phyloP scores from a whole-genome alignment of 2,113 vertebrate species.

The Bubalus kerabau region DNA sequence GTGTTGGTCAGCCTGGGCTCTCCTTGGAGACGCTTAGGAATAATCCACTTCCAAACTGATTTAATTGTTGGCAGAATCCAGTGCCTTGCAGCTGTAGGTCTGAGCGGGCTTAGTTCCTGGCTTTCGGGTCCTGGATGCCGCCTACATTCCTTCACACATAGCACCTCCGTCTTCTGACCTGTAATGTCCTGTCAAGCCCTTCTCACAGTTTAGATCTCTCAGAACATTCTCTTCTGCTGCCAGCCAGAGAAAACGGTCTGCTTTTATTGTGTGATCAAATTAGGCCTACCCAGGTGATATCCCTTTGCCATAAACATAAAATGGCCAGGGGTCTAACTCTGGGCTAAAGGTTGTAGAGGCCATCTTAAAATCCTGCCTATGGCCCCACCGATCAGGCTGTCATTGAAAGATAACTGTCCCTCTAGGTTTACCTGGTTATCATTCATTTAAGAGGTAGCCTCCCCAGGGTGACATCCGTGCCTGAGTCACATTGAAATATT shows the following conservation, averaged over 20 bases:
- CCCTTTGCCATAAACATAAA: neutral
- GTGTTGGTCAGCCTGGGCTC: neutral
- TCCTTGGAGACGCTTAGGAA: neutral
- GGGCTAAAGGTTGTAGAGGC: neutral
- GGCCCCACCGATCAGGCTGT: neutral
- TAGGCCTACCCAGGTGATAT: neutral
- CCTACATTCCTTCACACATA: neutral
- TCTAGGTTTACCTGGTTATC: neutral
- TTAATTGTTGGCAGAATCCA: conserved; percentile 31
- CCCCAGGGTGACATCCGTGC: neutral
- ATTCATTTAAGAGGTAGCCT: neutral
- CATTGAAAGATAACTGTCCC: neutral
- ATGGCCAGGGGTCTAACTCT: neutral
- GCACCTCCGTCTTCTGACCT: neutral
- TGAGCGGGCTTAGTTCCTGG: neutral
- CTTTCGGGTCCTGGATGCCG: neutral
- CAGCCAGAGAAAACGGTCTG: neutral
- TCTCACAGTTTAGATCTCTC: neutral
- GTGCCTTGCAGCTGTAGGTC: neutral
- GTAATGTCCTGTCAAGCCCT: neutral
- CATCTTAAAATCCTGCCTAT: neutral
- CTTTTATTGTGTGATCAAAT: neutral
- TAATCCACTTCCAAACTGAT: conserved; percentile 1
- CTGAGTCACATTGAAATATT: neutral
- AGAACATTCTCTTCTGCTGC: neutral